Evolutionary conservation across 2,113 vertebrate genomes (phyloP), one percentile per base, ranked within the genome.

Genomic region (Lepisosteus oculatus): DNA sequence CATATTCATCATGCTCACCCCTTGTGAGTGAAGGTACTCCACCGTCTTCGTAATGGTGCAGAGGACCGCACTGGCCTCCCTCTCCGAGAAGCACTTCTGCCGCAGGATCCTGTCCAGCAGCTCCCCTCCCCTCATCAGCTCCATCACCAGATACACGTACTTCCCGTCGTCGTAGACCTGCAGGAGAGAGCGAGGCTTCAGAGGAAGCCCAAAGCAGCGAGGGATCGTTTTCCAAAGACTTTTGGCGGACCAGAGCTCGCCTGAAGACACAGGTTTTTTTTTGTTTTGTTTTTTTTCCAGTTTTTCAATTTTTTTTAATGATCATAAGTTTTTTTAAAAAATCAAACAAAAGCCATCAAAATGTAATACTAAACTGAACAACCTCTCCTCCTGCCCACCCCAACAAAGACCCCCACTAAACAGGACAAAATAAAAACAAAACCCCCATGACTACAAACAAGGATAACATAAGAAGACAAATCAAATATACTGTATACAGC

Each of bases 21-120:
- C 97, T 78, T 98, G 95, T 5, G 95, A 95, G 84, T 98, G 97
- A 3, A 98, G 89, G 86, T 97, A 98, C 79, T 98, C 95, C 84
- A 98, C 91, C 5, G 97, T 97, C 85, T 90, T 97, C 76, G 94
- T 85, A 69, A 97, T 89, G 42, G 95, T 93, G 77, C 93, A 95
- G 7, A 97, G 92, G 69, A 98, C 93, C 2, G 93, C 94, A 0
- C 95, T 95, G 54, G 95, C 94, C 63, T 98, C 95, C 5, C 92
- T 86, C 83, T 98, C 97, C 0, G 95, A 97, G 83, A 98, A 98
- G 67, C 86, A 92, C 11, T 93, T 90, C 86, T 95, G 93, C 55
- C 76, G 70, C 45, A 98, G 91, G 81, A 93, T 95, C 72, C 93
- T 92, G 84, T 98, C 95, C 85, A 98, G 89, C 43, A 98, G 92